Base-by-base conservation (phyloP, 2,113 vertebrate species). In the Sebastes fasciatus region DNA sequence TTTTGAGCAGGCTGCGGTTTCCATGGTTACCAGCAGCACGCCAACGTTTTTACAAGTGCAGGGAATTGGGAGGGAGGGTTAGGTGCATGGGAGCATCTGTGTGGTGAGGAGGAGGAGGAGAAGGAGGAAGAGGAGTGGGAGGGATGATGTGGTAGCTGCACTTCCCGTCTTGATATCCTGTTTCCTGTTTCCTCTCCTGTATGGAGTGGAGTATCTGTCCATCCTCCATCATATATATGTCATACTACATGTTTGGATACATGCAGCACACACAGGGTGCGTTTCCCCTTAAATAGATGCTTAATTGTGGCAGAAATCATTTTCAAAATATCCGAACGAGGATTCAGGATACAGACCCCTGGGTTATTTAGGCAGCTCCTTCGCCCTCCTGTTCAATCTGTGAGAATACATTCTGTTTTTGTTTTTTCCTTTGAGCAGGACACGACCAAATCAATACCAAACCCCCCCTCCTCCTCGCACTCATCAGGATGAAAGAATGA, bases 151-250 rank as follows among this genome's bases (percentile, higher is more conserved):
- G 72, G 79, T 77, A 85, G 64, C 84, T 86, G 66, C 72, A 79
- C 88, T 89, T 93, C 89, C 88, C 55, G 80, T 66, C 72, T 87
- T 82, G 55, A 75, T 85, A 74, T 88, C 80, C 87, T 83, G 69
- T 86, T 34, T 34, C 34, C 34, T 34, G 34, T 34, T 88, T 90
- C 83, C 87, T 93, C 62, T 82, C 80, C 48, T 72, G 17, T 26
- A 65, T 65, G 23, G 40, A 65, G 42, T 8, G 7, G 62, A 48
- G 40, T 42, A 17, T 77, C 69, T 61, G 68, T 87, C 72, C 74
- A 51, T 77, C 69, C 55, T 68, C 48, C 49, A 12, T 83, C 57
- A 26, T 14, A 54, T 43, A 48, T 21, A 9, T 63, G 9, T 67
- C 13, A 42, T 60, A 8, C 26, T 21, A 17, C 58, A 7, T 45